Conservation (phyloP, 2,888 invertebrate species). For the Opisthograptis luteolata region DNA sequence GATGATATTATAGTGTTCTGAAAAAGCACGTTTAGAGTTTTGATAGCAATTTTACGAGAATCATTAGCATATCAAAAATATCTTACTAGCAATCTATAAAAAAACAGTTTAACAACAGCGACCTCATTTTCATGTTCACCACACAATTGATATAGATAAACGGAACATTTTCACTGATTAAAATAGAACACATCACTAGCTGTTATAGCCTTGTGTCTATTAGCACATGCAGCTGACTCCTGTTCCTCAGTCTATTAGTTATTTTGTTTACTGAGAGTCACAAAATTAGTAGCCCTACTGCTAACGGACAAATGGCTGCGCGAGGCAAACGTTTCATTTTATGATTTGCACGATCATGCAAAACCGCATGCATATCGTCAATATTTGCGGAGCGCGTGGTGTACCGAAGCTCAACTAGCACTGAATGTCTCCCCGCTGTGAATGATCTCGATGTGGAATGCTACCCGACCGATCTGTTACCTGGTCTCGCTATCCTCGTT, state of each 20-base stretch:
- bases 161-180: slow-evolving; percentile 11
- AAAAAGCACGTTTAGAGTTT: slow-evolving; percentile 6
- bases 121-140: neutral
- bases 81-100: slow-evolving; percentile 1
- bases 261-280: slow-evolving; percentile 8
- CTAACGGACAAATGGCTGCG: slow-evolving; percentile 41
- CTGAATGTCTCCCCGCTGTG: slow-evolving; percentile 72
- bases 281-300: slow-evolving; percentile 8
- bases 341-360: slow-evolving; percentile 45
- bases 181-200: slow-evolving; percentile 7
- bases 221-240: slow-evolving; percentile 16
- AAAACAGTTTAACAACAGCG: neutral
- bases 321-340: slow-evolving; percentile 33
- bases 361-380: slow-evolving; percentile 51
- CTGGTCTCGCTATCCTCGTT: slow-evolving; percentile 61
- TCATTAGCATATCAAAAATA: neutral
- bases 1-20: slow-evolving; percentile 12
- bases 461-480: slow-evolving; percentile 59
- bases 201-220: slow-evolving; percentile 25
- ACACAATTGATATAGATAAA: neutral
- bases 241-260: neutral
- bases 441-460: slow-evolving; percentile 80
- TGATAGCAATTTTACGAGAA: neutral
- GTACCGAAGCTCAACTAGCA: slow-evolving; percentile 59
- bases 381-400: slow-evolving; percentile 77